A percentile compares a stretch with the other conserved stretches of the same genome.
Conservation (phyloP, 2,888 invertebrate genomes). For the Phrixothrix hirtus region DNA sequence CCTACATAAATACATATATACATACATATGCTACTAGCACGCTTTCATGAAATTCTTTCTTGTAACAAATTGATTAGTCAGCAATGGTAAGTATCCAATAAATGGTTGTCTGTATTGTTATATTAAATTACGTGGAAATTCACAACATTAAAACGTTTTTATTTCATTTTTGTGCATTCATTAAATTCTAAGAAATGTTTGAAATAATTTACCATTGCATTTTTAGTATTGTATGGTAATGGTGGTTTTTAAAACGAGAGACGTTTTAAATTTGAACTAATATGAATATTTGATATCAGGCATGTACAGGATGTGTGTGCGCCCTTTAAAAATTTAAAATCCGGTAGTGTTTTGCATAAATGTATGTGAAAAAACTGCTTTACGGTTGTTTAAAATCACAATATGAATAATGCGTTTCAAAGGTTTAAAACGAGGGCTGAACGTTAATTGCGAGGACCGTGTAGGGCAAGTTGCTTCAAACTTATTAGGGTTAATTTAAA, state of each 20-base stretch:
- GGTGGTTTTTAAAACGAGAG: conserved; percentile 11
- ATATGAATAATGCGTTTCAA: background rate
- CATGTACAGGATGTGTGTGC: conserved; percentile 24
- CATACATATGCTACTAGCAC: too few relatives aligned
- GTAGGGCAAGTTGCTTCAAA: conserved; percentile 2
- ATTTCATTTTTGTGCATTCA: too few relatives aligned
- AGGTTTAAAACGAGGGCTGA: conserved; percentile 4
- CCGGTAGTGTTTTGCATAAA: conserved; percentile 6
- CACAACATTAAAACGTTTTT: too few relatives aligned
- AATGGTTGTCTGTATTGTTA: too few relatives aligned
- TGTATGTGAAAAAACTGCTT: background rate
- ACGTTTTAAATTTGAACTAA: conserved; percentile 27
- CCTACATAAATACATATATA: too few relatives aligned
- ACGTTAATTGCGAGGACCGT: conserved; percentile 8
- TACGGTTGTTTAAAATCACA: background rate
- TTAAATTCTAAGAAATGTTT: too few relatives aligned
- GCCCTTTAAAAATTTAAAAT: conserved; percentile 24
- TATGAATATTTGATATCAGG: conserved; percentile 25
- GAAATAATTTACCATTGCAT: too few relatives aligned
- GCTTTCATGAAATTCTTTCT: too few relatives aligned
- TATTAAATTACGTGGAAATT: too few relatives aligned
- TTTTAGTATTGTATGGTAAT: conserved; percentile 28
- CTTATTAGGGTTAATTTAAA: conserved; percentile 12
- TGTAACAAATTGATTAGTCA: too few relatives aligned
- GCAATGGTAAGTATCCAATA: too few relatives aligned